Evolutionary conservation across 2,797 vertebrate genomes (phyloP).

Genomic region (Apodemus agrarius): DNA sequence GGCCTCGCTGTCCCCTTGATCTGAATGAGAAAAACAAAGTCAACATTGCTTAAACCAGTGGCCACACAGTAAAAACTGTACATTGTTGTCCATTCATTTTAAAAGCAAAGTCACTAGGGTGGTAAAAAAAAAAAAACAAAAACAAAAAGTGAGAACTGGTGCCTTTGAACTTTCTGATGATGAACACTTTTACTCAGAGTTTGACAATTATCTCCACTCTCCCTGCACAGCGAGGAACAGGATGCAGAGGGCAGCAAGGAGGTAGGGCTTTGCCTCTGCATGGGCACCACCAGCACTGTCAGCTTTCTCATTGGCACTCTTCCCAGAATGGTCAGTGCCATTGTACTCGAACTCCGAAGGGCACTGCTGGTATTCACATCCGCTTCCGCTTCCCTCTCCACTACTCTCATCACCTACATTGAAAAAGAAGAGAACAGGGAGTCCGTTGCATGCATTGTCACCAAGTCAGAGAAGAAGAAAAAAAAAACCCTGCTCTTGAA

Average conservation of each 20-base stretch:
- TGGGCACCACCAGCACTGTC: constrained; percentile 73
- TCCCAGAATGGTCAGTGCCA: constrained; percentile 82
- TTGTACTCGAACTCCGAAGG: constrained; percentile 92
- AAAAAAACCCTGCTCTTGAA: not conserved
- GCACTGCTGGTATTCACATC: constrained; percentile 92
- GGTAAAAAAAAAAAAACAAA: constrained; percentile 79
- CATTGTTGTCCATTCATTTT: constrained; percentile 89
- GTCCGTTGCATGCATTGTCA: not conserved
- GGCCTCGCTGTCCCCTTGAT: constrained; percentile 75
- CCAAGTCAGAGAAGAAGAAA: not conserved
- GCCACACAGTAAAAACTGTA: constrained; percentile 90
- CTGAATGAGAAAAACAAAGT: constrained; percentile 78
- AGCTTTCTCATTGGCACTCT: constrained; percentile 80
- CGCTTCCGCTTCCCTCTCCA: constrained; percentile 95
- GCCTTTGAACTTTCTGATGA: constrained; percentile 86
- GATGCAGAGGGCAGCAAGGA: constrained; percentile 83
- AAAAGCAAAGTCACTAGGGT: constrained; percentile 89
- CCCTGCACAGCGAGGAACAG: constrained; percentile 86
- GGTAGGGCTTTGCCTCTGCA: constrained; percentile 75
- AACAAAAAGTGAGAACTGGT: constrained; percentile 86
- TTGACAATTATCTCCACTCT: constrained; percentile 89
- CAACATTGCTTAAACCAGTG: constrained; percentile 87
- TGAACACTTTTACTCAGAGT: constrained; percentile 80
- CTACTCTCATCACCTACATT: constrained; percentile 89
- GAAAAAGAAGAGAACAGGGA: not conserved